These are phyloP conservation scores for Operophtera brumata DNA, from an alignment of 2,888 invertebrate species.

Conservation along the genomic window DNA sequence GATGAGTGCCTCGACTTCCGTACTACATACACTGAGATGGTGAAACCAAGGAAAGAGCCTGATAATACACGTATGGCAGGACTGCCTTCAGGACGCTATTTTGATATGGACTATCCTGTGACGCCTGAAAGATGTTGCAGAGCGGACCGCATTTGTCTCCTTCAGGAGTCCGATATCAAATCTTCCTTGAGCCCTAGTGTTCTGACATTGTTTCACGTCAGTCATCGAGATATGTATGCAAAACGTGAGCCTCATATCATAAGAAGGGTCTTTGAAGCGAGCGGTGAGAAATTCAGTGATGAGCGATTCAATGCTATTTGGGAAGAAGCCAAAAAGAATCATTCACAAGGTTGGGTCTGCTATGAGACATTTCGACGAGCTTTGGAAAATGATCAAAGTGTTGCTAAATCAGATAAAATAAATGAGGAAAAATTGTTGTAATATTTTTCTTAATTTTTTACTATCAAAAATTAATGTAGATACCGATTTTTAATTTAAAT, in stretches of 20 bases:
- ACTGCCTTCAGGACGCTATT: constrained; percentile 66
- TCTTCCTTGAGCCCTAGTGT: constrained; percentile 56
- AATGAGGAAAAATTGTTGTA: constrained; percentile 10
- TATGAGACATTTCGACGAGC: constrained; percentile 74
- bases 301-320: constrained; percentile 58
- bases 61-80: constrained; percentile 56
- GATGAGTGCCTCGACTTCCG: constrained; percentile 57
- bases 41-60: constrained; percentile 49
- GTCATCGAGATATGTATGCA: constrained; percentile 65
- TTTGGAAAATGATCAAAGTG: constrained; percentile 40
- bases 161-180: constrained; percentile 63
- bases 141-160: constrained; percentile 41
- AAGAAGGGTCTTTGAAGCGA: constrained; percentile 71
- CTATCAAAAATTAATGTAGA: neutral
- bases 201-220: constrained; percentile 54
- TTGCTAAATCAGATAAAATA: constrained; percentile 10
- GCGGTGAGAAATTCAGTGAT: constrained; percentile 73
- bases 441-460: constrained; percentile 1
- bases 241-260: constrained; percentile 58
- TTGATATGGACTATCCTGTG: constrained; percentile 56
- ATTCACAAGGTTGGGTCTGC: constrained; percentile 77
- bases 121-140: constrained; percentile 48
- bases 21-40: constrained; percentile 70
- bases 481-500: neutral
- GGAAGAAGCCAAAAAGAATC: constrained; percentile 32